phyloP scores from a whole-genome alignment of 1,140 invertebrate species.

The Ooceraea biroi region DNA sequence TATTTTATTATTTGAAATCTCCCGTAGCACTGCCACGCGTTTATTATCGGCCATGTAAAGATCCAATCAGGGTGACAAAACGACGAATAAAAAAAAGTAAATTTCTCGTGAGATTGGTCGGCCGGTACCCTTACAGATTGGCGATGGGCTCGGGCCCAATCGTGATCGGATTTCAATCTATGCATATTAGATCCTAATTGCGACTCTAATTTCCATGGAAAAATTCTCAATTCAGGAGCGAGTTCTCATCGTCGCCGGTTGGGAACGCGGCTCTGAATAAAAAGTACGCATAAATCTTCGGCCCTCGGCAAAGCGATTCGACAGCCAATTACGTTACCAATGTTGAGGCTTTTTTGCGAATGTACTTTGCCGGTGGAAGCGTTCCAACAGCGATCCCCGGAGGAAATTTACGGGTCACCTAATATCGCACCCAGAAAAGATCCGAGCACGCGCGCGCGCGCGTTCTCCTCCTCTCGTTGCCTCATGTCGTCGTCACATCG shows the following conservation, averaged over 20 bases:
- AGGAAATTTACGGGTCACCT: slow-evolving; percentile 73
- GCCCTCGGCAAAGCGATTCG: slow-evolving; percentile 72
- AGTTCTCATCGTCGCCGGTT: slow-evolving; percentile 19
- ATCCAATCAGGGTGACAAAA: background rate
- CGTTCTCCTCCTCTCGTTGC: too few species aligned
- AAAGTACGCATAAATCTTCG: slow-evolving; percentile 73
- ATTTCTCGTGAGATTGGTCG: background rate
- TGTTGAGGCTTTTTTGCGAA: slow-evolving; percentile 72
- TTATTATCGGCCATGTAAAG: slow-evolving; percentile 4
- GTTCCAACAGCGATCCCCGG: slow-evolving; percentile 70
- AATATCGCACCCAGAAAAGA: slow-evolving; percentile 68
- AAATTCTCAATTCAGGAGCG: slow-evolving; percentile 61
- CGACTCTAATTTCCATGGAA: slow-evolving; percentile 67
- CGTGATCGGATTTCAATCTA: slow-evolving; percentile 64
- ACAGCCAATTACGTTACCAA: slow-evolving; percentile 75
- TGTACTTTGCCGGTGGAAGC: slow-evolving; percentile 70
- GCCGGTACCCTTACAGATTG: slow-evolving; percentile 10
- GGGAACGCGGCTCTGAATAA: slow-evolving; percentile 59
- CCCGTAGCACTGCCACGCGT: too few species aligned
- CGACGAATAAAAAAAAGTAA: slow-evolving; percentile 18
- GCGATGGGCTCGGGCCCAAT: background rate
- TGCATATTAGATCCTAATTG: slow-evolving; percentile 69
- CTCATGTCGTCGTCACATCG: slow-evolving; percentile 6
- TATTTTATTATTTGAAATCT: too few species aligned
- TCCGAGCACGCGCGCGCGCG: slow-evolving; percentile 27